Percentiles rank a stretch among this genome's conserved stretches.
These are phyloP conservation scores for Ferrisia virgata DNA, from an alignment of 2,888 invertebrate species.

Conservation along the genomic window DNA sequence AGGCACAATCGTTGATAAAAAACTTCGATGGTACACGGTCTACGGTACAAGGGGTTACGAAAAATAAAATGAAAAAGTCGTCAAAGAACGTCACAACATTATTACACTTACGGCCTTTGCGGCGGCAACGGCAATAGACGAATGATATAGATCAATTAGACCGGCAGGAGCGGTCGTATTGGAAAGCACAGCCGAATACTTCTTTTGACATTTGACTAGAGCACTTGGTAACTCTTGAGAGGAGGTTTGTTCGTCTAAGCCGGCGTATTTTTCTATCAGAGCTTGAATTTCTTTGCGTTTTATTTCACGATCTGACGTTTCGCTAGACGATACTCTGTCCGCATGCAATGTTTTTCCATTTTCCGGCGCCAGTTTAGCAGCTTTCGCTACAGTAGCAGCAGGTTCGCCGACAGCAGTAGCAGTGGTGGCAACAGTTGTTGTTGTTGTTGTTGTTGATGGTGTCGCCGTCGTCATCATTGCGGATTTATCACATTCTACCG, in stretches of 20 bases:
- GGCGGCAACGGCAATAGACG: background rate
- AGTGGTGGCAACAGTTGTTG: background rate
- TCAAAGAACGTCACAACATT: background rate
- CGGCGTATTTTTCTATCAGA: constrained; percentile 77
- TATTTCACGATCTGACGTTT: constrained; percentile 69
- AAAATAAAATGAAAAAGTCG: background rate
- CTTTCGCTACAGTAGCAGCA: background rate
- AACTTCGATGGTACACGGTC: too few relatives aligned
- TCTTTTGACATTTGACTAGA: constrained; percentile 50
- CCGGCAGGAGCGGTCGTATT: constrained; percentile 36
- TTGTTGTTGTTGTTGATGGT: too few relatives aligned
- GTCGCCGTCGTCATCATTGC: background rate
- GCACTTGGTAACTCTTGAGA: constrained; percentile 50
- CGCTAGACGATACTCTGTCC: constrained; percentile 50
- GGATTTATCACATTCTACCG: background rate
- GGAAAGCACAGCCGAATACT: constrained; percentile 50
- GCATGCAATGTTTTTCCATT: background rate
- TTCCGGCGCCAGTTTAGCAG: background rate
- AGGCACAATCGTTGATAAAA: too few relatives aligned
- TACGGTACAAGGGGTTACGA: background rate
- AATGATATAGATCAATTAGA: background rate
- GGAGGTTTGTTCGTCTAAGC: constrained; percentile 58
- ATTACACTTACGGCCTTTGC: constrained; percentile 40
- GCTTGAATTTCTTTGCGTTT: constrained; percentile 79
- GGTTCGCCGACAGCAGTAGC: background rate